Base-by-base conservation (phyloP, 92 coral and sea anemone genomes). In the Desmophyllum pertusum region DNA sequence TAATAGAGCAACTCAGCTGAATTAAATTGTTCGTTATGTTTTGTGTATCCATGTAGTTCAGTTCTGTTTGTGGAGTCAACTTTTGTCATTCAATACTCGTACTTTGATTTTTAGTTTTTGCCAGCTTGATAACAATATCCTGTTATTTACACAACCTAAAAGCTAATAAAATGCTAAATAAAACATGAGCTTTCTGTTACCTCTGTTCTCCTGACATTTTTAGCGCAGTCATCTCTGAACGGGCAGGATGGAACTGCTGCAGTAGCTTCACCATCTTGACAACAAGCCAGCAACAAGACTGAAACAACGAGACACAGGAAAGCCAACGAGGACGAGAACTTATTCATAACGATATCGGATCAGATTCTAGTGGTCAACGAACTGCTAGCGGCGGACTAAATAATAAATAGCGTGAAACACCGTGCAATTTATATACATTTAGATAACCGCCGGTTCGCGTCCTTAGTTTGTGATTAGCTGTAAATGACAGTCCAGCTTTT, bases 271-370 rank as follows among this genome's bases (percentile, higher is more conserved):
- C 30, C 66, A 29, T 67, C 39, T 50, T 67, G 51, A 37, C 6
- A 21, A 68, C 33, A 50, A 66, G 52, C 36, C 17, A 67, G 37
- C 33, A 80, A 33, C 50, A 80, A 21, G 29, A 53, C 51, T 37
- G 84, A 48, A 23, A 38, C 65, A 45, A 67, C 53, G 45, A 80
- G 65, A 9, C 73, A 78, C 21, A 78, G 62, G 33, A 78, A 63
- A 30, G 27, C 73, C 73, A 78, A n/a, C 31, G 62, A 63, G 35
- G 33, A 0, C 1, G 59, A 27, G 19, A 65, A 64, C 37, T 64
- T 30, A 33, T 63, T 78, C 83, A 78, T 78, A 18, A 30, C 69
- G 41, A 40, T 39, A 13, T 0, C 13, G 3, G 71, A 41, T 14
- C 30, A 77, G 46, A 57, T 57, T 39, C 64, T 40, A 75, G 81